Percentiles rank a stretch among this genome's conserved stretches.
Conservation (phyloP, 1,140 invertebrate genomes). For the Limonius californicus region DNA sequence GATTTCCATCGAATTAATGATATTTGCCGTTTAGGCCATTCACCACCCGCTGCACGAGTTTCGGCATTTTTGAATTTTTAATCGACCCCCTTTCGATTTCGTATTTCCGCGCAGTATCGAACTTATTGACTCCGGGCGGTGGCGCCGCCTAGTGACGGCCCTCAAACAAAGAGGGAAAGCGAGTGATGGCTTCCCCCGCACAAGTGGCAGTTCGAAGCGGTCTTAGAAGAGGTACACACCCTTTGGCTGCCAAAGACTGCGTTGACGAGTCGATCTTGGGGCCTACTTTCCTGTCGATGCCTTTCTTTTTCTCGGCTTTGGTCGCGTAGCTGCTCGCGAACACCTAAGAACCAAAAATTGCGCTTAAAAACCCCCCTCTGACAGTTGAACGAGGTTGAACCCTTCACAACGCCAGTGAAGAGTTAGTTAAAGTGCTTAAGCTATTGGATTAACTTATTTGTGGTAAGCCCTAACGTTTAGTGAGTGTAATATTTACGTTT, state of each 20-base stretch:
- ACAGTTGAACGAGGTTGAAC: too few relatives aligned
- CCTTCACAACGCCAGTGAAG: too few relatives aligned
- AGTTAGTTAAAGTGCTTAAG: too few relatives aligned
- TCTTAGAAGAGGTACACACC: constrained; percentile 48
- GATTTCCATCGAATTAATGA: too few relatives aligned
- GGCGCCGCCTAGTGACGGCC: constrained; percentile 29
- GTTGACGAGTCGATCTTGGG: constrained; percentile 55
- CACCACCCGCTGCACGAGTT: too few relatives aligned
- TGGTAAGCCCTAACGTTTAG: constrained; percentile 17
- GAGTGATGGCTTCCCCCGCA: constrained; percentile 36
- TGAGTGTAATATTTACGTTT: constrained; percentile 39
- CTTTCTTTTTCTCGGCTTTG: constrained; percentile 49
- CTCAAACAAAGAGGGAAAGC: constrained; percentile 30
- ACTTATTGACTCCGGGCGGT: constrained; percentile 43
- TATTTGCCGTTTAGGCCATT: too few relatives aligned
- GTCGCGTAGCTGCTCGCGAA: constrained; percentile 30
- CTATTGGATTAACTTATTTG: too few relatives aligned
- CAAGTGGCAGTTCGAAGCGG: constrained; percentile 39
- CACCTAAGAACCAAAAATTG: too few relatives aligned
- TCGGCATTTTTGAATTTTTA: not conserved
- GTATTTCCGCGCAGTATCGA: constrained; percentile 40
- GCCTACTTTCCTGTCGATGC: constrained; percentile 54
- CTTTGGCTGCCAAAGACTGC: constrained; percentile 56
- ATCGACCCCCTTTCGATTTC: not conserved
- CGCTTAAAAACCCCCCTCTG: too few relatives aligned